phyloP scores from a whole-genome alignment of 1,140 invertebrate species.

The Penaeus vannamei region DNA sequence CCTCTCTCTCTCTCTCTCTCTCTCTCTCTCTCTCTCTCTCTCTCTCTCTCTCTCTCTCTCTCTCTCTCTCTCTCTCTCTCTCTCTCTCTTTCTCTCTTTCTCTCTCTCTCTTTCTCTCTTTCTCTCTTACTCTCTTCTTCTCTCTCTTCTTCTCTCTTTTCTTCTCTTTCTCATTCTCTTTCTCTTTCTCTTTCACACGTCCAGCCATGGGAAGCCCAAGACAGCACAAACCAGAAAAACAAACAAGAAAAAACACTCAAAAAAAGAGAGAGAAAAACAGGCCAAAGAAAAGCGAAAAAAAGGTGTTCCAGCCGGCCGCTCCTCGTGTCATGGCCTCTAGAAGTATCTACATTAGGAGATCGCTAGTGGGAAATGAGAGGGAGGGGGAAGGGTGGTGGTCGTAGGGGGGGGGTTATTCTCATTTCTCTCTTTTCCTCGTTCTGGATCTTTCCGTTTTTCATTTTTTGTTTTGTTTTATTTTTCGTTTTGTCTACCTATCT shows the following conservation, averaged over 20 bases:
- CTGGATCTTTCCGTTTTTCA: too few species aligned
- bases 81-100: constrained; percentile 18
- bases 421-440: neutral
- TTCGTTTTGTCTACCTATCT: neutral
- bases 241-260: too few species aligned
- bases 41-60: constrained; percentile 36
- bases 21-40: constrained; percentile 28
- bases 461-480: neutral
- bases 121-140: constrained; percentile 9
- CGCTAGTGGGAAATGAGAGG: too few species aligned
- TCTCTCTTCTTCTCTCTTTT: neutral
- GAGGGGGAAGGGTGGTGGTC: too few species aligned
- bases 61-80: constrained; percentile 40
- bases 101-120: constrained; percentile 20
- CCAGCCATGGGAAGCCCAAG: too few species aligned
- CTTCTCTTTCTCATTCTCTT: neutral
- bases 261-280: too few species aligned
- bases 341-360: too few species aligned
- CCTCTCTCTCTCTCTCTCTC: constrained; percentile 17
- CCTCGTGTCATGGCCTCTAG: too few species aligned
- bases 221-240: too few species aligned
- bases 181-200: neutral
- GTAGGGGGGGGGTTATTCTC: too few species aligned
- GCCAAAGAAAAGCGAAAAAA: too few species aligned
- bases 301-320: too few species aligned